Conservation (phyloP, 2,888 invertebrate genomes). For the Volucella inflata region DNA sequence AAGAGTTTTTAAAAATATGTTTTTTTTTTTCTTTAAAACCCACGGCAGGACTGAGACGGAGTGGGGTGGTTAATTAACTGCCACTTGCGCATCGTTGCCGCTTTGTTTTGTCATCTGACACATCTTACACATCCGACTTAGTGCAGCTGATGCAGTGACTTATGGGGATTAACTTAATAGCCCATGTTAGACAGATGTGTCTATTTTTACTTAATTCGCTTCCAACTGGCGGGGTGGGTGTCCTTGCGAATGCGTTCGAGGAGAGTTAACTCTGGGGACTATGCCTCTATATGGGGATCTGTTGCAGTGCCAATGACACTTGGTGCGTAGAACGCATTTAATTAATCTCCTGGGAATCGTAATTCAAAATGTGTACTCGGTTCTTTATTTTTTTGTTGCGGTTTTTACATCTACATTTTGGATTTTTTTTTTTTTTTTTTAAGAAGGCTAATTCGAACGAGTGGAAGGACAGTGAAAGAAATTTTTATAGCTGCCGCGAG, state of each 20-base stretch:
- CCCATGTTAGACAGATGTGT: conserved; percentile 50
- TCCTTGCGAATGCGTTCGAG: conserved; percentile 35
- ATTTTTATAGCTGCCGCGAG: conserved; percentile 52
- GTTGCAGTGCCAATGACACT: conserved; percentile 63
- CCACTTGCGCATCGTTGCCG: conserved; percentile 18
- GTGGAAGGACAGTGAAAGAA: conserved; percentile 9
- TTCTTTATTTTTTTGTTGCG: not conserved
- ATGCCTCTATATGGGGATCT: conserved; percentile 10
- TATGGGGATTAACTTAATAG: conserved; percentile 46
- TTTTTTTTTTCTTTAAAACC: not conserved
- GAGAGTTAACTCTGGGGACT: not conserved
- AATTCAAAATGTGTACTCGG: conserved; percentile 44
- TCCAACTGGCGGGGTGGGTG: conserved; percentile 14
- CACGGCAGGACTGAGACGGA: not conserved
- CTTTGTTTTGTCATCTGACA: conserved; percentile 51
- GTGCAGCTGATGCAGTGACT: conserved; percentile 48
- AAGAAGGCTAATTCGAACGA: conserved; percentile 8
- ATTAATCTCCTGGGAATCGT: conserved; percentile 68
- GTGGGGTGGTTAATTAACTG: conserved; percentile 50
- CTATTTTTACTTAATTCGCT: conserved; percentile 29
- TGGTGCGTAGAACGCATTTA: conserved; percentile 54
- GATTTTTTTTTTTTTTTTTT: conserved; percentile 10
- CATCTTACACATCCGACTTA: not conserved
- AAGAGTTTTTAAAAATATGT: conserved; percentile 4
- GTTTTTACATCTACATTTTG: conserved; percentile 5